Conservation (phyloP, 2,888 invertebrate species). For the Perizoma flavofasciatum region DNA sequence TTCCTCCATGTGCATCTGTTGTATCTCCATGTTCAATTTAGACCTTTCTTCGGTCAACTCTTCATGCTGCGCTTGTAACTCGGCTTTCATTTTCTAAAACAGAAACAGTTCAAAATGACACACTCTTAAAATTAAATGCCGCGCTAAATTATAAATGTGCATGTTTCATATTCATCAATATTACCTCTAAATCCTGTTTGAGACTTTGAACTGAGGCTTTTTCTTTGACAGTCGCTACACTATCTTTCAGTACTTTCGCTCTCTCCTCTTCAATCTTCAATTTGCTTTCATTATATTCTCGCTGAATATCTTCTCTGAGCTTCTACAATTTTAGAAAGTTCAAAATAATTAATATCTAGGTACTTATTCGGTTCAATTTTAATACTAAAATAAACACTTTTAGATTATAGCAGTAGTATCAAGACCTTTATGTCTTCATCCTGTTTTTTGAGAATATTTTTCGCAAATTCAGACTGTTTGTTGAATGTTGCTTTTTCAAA, state of each 20-base stretch:
- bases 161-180: too few relatives aligned
- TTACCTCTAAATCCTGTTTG: conserved; percentile 73
- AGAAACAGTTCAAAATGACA: conserved; percentile 1
- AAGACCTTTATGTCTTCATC: conserved; percentile 84
- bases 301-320: conserved; percentile 71
- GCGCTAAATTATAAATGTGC: not conserved
- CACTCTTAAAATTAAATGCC: not conserved
- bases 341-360: not conserved
- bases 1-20: conserved; percentile 73
- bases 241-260: conserved; percentile 62
- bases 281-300: conserved; percentile 71
- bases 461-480: conserved; percentile 84
- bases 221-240: conserved; percentile 63
- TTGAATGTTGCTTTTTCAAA: conserved; percentile 85
- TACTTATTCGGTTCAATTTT: conserved; percentile 2
- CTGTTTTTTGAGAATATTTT: conserved; percentile 82
- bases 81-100: conserved; percentile 71
- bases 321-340: conserved; percentile 49
- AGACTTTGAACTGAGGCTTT: conserved; percentile 65
- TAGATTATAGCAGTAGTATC: too few relatives aligned
- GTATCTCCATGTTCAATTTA: conserved; percentile 69
- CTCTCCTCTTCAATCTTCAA: conserved; percentile 71
- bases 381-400: too few relatives aligned
- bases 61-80: conserved; percentile 71
- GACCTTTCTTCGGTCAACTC: conserved; percentile 71